Base-by-base conservation (phyloP, 2,888 invertebrate genomes). In the Autographa pulchrina region DNA sequence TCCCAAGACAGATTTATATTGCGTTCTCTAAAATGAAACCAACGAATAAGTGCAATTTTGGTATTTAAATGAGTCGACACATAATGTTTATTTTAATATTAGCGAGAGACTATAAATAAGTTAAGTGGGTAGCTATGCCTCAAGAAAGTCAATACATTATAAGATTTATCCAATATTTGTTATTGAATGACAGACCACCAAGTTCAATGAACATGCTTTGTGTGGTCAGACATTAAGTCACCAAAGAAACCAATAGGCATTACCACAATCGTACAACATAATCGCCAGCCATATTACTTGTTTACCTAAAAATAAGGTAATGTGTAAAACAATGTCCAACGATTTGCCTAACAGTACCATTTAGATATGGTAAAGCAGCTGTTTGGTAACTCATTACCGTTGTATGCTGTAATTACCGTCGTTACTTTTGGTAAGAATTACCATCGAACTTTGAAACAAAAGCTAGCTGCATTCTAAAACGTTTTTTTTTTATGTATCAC, bases 381-480 rank as follows among this genome's bases (percentile, higher is more conserved):
- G 74, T 74, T 83, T 70, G 70, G 70, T 66, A 84, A 80, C 72
- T 83, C 68, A 78, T 70, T 75, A 76, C 35, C 67, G 32, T 62
- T 74, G 60, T 75, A 73, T 73, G 59, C 59, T 66, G 71, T 66
- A 56, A 68, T 75, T 75, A 78, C 62, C 14, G 25, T 16, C 0
- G 18, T 2, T 32, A 32, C 0, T 7, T 18, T 5, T 25, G 2
- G 25, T 56, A 56, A 4, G 6, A n/a, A 6, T 48, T n/a, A 54
- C 18, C 54, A 18, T 20, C 18, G 11, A 20, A 13, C 25, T 48
- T n/a, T n/a, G 6, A 48, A 48, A 48, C n/a, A 48, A 48, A 48
- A 48, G 7, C 43, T 16, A 43, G 43, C 43, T 14, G 16, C 43
- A 43, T 43, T 16, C 43, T 43, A 13, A 9, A 41, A 41, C 41